Conservation (phyloP, 1,140 invertebrate species). For the Littorina saxatilis region DNA sequence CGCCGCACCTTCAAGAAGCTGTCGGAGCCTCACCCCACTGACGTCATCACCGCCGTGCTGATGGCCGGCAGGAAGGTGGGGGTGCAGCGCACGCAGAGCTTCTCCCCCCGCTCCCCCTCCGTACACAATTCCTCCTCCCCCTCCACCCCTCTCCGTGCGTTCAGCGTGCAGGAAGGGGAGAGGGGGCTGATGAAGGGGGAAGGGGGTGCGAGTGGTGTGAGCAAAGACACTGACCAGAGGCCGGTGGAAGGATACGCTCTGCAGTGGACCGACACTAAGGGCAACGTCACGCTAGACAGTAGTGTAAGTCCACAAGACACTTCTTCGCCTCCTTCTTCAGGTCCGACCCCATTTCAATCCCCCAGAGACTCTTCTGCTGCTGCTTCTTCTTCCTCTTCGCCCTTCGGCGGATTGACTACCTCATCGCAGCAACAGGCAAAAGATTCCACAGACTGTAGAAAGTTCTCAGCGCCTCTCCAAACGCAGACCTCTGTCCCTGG, state of each 20-base stretch:
- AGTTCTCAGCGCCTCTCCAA: background rate
- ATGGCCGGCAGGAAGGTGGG: slow-evolving; percentile 19
- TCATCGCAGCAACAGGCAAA: background rate
- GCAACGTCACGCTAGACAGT: background rate
- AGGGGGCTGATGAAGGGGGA: background rate
- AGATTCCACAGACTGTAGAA: background rate
- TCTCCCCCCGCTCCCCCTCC: slow-evolving; percentile 1
- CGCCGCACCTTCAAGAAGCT: slow-evolving; percentile 46
- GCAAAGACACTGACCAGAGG: background rate
- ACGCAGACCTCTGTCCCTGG: background rate
- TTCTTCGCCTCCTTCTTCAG: background rate
- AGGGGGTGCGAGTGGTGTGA: slow-evolving; percentile 1
- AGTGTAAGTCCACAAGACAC: no score
- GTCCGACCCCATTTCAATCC: background rate
- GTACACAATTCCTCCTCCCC: background rate
- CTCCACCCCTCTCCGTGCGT: background rate
- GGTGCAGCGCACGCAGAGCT: slow-evolving; percentile 38
- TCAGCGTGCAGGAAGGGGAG: background rate
- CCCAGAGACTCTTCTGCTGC: no score
- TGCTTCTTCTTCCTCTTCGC: no score
- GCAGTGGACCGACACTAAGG: slow-evolving; percentile 11
- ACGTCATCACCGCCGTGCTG: slow-evolving; percentile 43
- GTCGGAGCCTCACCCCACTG: slow-evolving; percentile 37
- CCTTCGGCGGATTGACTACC: background rate
- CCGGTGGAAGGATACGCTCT: slow-evolving; percentile 4